These are phyloP conservation scores for Pammene aurita DNA, from an alignment of 2,888 invertebrate species.

Conservation along the genomic window DNA sequence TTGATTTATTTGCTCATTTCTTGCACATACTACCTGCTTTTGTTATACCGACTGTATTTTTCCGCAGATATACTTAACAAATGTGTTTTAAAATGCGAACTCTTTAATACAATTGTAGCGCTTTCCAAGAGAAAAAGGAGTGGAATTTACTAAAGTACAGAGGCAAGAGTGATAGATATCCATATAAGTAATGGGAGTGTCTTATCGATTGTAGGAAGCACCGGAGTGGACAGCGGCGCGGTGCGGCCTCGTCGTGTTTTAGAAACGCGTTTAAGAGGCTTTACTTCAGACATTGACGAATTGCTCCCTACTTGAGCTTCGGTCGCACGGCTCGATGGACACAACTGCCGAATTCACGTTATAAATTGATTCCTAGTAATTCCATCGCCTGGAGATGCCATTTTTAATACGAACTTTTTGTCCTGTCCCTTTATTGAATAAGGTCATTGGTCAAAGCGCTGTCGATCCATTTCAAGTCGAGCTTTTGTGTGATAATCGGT, in stretches of 20 bases:
- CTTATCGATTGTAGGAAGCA: constrained; percentile 61
- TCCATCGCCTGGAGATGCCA: constrained; percentile 46
- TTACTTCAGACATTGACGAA: constrained; percentile 75
- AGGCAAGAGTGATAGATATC: constrained; percentile 42
- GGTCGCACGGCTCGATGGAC: constrained; percentile 53
- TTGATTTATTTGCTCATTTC: constrained; percentile 79
- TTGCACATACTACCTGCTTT: constrained; percentile 61
- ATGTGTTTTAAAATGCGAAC: constrained; percentile 33
- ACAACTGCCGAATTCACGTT: constrained; percentile 46
- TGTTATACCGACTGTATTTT: constrained; percentile 28
- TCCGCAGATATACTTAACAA: constrained; percentile 30
- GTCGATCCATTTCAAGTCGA: constrained; percentile 42
- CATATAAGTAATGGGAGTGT: constrained; percentile 50
- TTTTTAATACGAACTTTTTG: constrained; percentile 46
- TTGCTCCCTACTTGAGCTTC: constrained; percentile 60
- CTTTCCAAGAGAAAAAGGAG: constrained; percentile 4
- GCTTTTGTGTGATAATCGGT: constrained; percentile 31
- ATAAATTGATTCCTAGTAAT: constrained; percentile 52
- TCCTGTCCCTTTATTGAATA: constrained; percentile 46
- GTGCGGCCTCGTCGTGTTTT: constrained; percentile 61
- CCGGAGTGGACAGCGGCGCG: constrained; percentile 61
- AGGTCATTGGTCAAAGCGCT: constrained; percentile 42
- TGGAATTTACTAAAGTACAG: constrained; percentile 17
- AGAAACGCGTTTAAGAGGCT: constrained; percentile 74
- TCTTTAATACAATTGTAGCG: constrained; percentile 26